These are phyloP conservation scores for Cheilosia soror DNA, from an alignment of 2,888 invertebrate species.

Conservation along the genomic window DNA sequence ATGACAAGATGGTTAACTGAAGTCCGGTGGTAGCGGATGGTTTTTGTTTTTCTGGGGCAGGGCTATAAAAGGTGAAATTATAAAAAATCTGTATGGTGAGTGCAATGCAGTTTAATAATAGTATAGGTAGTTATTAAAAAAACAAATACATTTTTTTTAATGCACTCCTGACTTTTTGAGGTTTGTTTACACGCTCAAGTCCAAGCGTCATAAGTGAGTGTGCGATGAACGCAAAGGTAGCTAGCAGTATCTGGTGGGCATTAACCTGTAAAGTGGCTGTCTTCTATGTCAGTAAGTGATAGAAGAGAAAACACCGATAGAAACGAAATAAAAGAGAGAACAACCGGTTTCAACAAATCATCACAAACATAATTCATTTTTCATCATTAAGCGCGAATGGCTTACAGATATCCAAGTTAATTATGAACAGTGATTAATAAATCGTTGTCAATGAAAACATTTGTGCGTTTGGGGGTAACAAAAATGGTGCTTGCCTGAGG, in stretches of 20 bases:
- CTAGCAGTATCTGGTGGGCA: slow-evolving; percentile 34
- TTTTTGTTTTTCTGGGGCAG: slow-evolving; percentile 18
- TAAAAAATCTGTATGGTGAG: slow-evolving; percentile 1
- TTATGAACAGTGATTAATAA: slow-evolving; percentile 21
- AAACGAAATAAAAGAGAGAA: slow-evolving; percentile 22
- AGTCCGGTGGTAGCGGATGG: slow-evolving; percentile 1
- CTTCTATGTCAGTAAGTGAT: background rate
- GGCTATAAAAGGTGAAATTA: slow-evolving; percentile 51
- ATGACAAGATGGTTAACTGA: slow-evolving; percentile 18
- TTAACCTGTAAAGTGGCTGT: slow-evolving; percentile 30
- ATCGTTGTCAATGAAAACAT: slow-evolving; percentile 12
- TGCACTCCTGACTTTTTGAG: background rate
- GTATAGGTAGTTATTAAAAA: background rate
- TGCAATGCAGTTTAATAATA: slow-evolving; percentile 23
- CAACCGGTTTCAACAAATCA: slow-evolving; percentile 57
- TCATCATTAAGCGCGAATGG: slow-evolving; percentile 12
- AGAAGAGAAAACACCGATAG: slow-evolving; percentile 37
- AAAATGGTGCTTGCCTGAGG: background rate
- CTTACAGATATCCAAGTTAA: slow-evolving; percentile 12
- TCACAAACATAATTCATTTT: slow-evolving; percentile 12
- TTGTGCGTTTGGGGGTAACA: background rate
- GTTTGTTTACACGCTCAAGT: slow-evolving; percentile 1
- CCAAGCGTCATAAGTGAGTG: slow-evolving; percentile 6
- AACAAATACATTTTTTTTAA: background rate
- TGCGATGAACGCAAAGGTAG: slow-evolving; percentile 9